Evolutionary conservation across 2,797 vertebrate genomes (phyloP).

Genomic region (Dromococcyx pavoninus): DNA sequence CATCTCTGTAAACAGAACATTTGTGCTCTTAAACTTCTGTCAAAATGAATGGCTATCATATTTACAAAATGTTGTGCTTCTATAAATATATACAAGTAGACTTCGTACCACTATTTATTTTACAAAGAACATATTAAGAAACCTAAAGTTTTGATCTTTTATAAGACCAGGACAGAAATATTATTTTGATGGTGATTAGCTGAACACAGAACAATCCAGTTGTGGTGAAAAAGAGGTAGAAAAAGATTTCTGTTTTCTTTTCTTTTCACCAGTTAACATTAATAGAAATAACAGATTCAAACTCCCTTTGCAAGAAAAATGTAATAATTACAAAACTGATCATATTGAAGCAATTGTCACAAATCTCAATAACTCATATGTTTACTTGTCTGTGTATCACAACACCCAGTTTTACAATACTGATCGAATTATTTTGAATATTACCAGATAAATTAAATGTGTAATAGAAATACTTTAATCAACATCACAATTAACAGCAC

Average conservation of each 20-base stretch:
- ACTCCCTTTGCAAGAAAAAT: neutral
- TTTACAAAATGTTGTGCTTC: neutral
- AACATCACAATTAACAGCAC: neutral
- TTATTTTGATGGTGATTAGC: neutral
- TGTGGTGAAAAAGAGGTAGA: neutral
- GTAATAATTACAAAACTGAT: neutral
- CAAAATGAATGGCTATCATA: neutral
- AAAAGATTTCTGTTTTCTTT: neutral
- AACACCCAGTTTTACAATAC: neutral
- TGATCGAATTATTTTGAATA: neutral
- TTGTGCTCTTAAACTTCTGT: neutral
- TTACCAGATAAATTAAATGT: neutral
- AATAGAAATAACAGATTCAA: neutral
- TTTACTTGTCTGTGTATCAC: neutral
- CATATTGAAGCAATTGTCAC: neutral
- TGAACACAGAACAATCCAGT: neutral
- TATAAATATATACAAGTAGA: neutral
- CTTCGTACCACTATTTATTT: neutral
- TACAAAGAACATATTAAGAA: neutral
- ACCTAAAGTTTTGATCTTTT: neutral
- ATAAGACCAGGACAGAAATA: neutral
- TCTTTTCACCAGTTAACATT: neutral
- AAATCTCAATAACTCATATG: neutral
- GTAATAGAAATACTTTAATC: neutral
- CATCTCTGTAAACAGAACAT: neutral